Base-by-base conservation (phyloP, 2,888 invertebrate genomes). In the Muscina levida region DNA sequence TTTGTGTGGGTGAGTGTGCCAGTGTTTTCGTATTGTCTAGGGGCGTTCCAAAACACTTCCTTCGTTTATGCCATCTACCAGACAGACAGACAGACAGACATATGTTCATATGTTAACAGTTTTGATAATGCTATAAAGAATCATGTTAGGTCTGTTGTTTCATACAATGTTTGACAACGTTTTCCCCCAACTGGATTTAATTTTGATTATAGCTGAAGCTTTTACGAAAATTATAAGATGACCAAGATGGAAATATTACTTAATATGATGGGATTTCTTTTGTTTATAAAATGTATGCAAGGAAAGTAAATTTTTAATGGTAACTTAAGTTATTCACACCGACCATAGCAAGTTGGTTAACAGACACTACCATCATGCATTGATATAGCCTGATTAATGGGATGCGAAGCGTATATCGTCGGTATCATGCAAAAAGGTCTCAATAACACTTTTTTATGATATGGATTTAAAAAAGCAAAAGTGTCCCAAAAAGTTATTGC, bases 11-110 rank as follows among this genome's bases (percentile, higher is more conserved):
- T 15, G 57, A 11, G 57, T 31, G n/a, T 8, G 26, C 24, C 39
- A 39, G 59, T 39, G 39, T 62, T 62, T 39, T 17, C 37, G 42
- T 42, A 62, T 42, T 62, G 62, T 62, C 62, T 62, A 42, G 62
- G 22, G 62, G 62, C 62, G 62, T 62, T 62, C 19, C 39, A 19
- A 19, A 62, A 42, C 62, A 62, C 62, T 10, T 62, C 39, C 17
- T 42, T 62, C 26, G 31, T 11, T 22, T 19, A 6, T 15, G 6
- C 17, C 39, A 42, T 37, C 17, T 17, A 39, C 22, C 22, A 26
- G 56, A 62, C 22, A 62, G 10, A 56, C 26, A n/a, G 17, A 37
- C 59, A 59, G 37, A 15, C 31, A 19, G 10, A 1, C 3, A 39
- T 17, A 15, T 15, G 1, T 19, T 17, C 42, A 22, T 22, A 42